phyloP scores from a whole-genome alignment of 2,888 invertebrate species.

The Ectropis crepuscularia region DNA sequence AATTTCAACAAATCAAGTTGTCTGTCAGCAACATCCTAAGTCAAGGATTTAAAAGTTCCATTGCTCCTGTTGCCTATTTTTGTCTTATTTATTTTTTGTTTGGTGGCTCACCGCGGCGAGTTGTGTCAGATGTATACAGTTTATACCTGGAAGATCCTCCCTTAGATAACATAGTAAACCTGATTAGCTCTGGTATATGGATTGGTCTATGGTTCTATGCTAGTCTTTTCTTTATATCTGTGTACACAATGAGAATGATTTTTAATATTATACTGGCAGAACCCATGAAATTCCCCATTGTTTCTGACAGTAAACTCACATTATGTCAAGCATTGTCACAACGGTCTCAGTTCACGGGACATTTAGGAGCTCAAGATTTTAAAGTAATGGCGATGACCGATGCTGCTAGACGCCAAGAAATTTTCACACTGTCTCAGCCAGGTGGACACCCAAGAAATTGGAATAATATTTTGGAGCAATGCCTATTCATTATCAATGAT shows the following conservation, averaged over 20 bases:
- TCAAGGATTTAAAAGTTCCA: conserved; percentile 83
- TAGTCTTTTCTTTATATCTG: conserved; percentile 88
- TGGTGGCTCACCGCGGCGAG: conserved; percentile 82
- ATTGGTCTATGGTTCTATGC: conserved; percentile 89
- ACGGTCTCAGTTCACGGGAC: conserved; percentile 88
- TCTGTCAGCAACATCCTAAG: conserved; percentile 84
- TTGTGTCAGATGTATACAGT: conserved; percentile 81
- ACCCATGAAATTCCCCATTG: conserved; percentile 87
- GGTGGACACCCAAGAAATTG: conserved; percentile 96
- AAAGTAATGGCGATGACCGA: conserved; percentile 87
- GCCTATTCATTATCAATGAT: conserved; percentile 86
- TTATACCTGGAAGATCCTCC: conserved; percentile 82
- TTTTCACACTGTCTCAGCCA: conserved; percentile 91
- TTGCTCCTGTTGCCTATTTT: conserved; percentile 87
- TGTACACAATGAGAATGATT: conserved; percentile 88
- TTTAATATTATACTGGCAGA: conserved; percentile 90
- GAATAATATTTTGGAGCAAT: conserved; percentile 88
- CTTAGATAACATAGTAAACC: conserved; percentile 75
- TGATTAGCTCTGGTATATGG: conserved; percentile 79
- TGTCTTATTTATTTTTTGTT: conserved; percentile 85
- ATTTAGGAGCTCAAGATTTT: conserved; percentile 91
- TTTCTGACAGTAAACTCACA: conserved; percentile 76
- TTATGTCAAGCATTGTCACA: conserved; percentile 86
- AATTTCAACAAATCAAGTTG: conserved; percentile 87
- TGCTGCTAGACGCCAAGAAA: conserved; percentile 82